A percentile compares a stretch with the other conserved stretches of the same genome.
These are phyloP conservation scores for Protobothrops flavoviridis DNA, from an alignment of 2,113 vertebrate genomes.

Conservation along the genomic window DNA sequence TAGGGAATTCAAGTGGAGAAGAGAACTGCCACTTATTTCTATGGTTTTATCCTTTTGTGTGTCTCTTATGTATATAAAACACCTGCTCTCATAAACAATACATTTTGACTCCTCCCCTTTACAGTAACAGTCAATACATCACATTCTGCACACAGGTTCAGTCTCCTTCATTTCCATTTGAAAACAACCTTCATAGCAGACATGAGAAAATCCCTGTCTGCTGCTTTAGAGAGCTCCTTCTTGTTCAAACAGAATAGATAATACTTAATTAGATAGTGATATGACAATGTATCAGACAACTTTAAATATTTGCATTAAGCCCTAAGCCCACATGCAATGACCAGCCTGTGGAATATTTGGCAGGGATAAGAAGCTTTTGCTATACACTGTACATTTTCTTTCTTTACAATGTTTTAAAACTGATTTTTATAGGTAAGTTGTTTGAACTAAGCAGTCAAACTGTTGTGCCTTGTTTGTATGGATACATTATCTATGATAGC, in stretches of 20 bases:
- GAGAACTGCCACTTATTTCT: background rate
- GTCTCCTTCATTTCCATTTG: background rate
- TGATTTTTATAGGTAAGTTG: background rate
- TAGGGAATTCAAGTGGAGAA: background rate
- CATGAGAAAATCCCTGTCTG: background rate
- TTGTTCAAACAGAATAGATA: background rate
- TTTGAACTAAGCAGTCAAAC: background rate
- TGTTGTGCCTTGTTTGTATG: background rate
- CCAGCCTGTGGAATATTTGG: background rate
- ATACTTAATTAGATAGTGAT: background rate
- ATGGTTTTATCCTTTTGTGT: background rate
- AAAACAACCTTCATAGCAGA: background rate
- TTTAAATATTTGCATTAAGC: background rate
- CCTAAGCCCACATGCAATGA: background rate
- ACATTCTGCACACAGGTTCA: background rate
- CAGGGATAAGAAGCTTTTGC: background rate
- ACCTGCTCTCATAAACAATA: background rate
- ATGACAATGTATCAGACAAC: background rate
- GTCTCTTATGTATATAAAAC: background rate
- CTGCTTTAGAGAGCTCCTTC: background rate
- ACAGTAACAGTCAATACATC: background rate
- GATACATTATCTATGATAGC: background rate
- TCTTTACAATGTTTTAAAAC: conserved; percentile 10
- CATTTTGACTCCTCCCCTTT: background rate
- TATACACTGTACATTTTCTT: background rate